phyloP scores from a whole-genome alignment of 1,140 invertebrate species.

The Euura lappo region DNA sequence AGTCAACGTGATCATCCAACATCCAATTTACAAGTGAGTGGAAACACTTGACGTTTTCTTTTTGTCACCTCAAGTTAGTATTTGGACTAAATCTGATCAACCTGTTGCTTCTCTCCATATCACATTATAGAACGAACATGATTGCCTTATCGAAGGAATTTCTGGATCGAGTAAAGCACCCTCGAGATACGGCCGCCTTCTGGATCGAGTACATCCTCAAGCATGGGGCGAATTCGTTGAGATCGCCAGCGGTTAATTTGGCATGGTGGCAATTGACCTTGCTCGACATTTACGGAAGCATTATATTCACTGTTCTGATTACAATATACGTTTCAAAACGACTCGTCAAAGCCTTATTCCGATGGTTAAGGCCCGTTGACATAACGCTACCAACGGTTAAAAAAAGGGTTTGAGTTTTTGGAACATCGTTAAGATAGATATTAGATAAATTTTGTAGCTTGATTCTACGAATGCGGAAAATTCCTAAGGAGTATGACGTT shows the following conservation, averaged over 20 bases:
- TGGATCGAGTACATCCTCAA: slow-evolving; percentile 67
- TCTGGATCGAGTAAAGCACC: slow-evolving; percentile 61
- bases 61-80: background rate
- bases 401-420: background rate
- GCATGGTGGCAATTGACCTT: slow-evolving; percentile 52
- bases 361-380: background rate
- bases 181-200: slow-evolving; percentile 64
- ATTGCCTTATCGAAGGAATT: slow-evolving; percentile 43
- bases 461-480: too few species aligned
- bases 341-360: background rate
- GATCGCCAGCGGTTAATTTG: slow-evolving; percentile 46
- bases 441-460: too few species aligned
- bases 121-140: background rate
- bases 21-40: slow-evolving; percentile 28
- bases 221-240: slow-evolving; percentile 40
- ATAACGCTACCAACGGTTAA: background rate
- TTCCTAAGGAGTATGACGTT: too few species aligned
- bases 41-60: background rate
- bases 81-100: too few species aligned
- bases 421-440: too few species aligned
- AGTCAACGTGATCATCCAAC: slow-evolving; percentile 25
- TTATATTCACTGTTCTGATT: slow-evolving; percentile 24
- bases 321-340: background rate
- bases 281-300: slow-evolving; percentile 44
- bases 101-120: background rate